phyloP scores from a whole-genome alignment of 1,140 invertebrate genomes.

The Drosophila insularis region DNA sequence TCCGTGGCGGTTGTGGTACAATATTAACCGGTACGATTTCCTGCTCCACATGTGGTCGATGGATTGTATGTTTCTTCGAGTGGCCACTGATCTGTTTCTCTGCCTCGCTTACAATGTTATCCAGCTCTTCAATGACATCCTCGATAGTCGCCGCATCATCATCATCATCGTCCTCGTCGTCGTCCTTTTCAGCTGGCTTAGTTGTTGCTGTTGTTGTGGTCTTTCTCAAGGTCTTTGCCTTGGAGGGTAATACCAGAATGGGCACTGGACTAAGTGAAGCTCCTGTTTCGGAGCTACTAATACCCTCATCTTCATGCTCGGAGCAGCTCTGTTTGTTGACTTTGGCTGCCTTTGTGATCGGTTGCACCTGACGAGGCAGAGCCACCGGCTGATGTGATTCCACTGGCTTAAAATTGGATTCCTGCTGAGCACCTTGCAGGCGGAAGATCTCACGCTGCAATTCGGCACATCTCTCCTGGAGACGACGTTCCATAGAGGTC shows the following conservation, averaged over 20 bases:
- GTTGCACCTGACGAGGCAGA: conserved; percentile 74
- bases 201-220: conserved; percentile 31
- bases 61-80: conserved; percentile 22
- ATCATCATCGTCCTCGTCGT: conserved; percentile 84
- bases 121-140: conserved; percentile 92
- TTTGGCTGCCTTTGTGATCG: conserved; percentile 26
- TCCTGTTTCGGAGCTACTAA: conserved; percentile 89
- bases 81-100: conserved; percentile 86
- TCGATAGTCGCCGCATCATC: conserved; percentile 93
- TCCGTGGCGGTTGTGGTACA: conserved; percentile 86
- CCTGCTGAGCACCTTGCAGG: conserved; percentile 74
- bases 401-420: conserved; percentile 71
- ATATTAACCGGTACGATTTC: conserved; percentile 86
- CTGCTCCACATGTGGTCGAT: conserved; percentile 76
- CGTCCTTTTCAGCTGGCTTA: conserved; percentile 22
- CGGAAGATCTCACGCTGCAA: conserved; percentile 85
- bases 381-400: conserved; percentile 76
- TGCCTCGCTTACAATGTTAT: conserved; percentile 92
- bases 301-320: conserved; percentile 92
- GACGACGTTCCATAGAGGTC: conserved; percentile 89
- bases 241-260: conserved; percentile 72
- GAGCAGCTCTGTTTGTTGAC: conserved; percentile 85
- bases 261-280: conserved; percentile 87
- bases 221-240: conserved; percentile 41
- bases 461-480: conserved; percentile 89